Evolutionary conservation across 2,888 invertebrate genomes (phyloP).

Genomic region (Dorcus hopei): DNA sequence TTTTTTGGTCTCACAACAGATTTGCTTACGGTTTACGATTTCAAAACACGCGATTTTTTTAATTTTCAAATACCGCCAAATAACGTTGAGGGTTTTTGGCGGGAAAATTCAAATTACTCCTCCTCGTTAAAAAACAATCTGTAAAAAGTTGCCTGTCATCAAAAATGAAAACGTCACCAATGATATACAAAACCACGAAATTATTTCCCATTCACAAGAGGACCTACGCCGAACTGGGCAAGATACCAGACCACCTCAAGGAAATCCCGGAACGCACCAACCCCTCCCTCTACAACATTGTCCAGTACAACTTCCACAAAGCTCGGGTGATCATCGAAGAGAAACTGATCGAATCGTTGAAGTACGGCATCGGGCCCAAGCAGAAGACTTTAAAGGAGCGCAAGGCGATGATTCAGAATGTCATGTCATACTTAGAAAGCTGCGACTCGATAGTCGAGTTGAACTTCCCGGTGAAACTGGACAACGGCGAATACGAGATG

Average conservation of each 20-base stretch:
- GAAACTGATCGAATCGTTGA: conserved; percentile 53
- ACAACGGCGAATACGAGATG: conserved; percentile 67
- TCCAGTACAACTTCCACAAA: conserved; percentile 66
- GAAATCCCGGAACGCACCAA: conserved; percentile 44
- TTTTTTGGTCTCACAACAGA: too few species aligned
- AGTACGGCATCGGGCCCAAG: conserved; percentile 36
- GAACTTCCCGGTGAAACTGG: conserved; percentile 68
- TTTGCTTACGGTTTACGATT: too few species aligned
- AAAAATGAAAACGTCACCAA: too few species aligned
- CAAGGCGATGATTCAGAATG: conserved; percentile 61
- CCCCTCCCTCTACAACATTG: conserved; percentile 62
- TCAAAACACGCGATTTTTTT: too few species aligned
- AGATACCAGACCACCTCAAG: conserved; percentile 48
- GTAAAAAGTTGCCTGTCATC: too few species aligned
- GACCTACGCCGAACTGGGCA: conserved; percentile 8
- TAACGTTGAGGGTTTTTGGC: too few species aligned
- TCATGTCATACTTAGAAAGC: conserved; percentile 62
- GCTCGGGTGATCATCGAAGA: conserved; percentile 57
- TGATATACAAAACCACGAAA: too few species aligned
- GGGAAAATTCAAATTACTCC: too few species aligned
- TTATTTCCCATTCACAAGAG: neutral
- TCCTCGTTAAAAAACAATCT: too few species aligned
- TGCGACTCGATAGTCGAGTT: conserved; percentile 65
- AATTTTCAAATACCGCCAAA: too few species aligned
- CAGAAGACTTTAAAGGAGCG: conserved; percentile 56